Evolutionary conservation across 2,888 invertebrate genomes (phyloP).

Genomic region (Leptopilina myrica): DNA sequence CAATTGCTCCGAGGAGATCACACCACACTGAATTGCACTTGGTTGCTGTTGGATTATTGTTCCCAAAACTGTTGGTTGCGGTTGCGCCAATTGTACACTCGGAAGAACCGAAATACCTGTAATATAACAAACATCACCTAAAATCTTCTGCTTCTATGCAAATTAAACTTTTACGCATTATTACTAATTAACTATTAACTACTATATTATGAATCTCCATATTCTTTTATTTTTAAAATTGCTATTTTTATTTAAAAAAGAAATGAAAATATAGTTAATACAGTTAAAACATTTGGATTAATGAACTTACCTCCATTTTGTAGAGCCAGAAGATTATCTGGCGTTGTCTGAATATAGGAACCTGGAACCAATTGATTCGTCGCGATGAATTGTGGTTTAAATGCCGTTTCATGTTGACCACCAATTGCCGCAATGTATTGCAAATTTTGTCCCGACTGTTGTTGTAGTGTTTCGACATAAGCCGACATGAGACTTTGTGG

Average conservation of each 20-base stretch:
- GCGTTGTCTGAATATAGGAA: slow-evolving; percentile 71
- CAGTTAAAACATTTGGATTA: no score
- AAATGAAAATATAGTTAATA: no score
- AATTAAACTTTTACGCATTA: no score
- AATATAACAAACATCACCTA: not conserved
- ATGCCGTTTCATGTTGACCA: slow-evolving; percentile 77
- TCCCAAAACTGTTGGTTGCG: slow-evolving; percentile 72
- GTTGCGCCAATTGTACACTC: slow-evolving; percentile 70
- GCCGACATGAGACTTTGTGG: slow-evolving; percentile 80
- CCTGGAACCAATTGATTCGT: slow-evolving; percentile 72
- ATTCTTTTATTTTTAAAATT: no score
- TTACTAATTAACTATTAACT: no score
- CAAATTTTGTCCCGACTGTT: slow-evolving; percentile 84
- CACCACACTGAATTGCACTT: slow-evolving; percentile 78
- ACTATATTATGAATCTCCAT: no score
- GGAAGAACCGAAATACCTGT: slow-evolving; percentile 70
- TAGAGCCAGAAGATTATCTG: slow-evolving; percentile 70
- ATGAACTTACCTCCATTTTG: slow-evolving; percentile 67
- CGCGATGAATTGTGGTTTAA: slow-evolving; percentile 72
- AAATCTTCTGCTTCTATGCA: no score
- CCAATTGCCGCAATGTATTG: slow-evolving; percentile 87
- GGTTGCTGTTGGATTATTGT: slow-evolving; percentile 78
- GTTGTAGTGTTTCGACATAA: slow-evolving; percentile 84
- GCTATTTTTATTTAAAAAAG: no score
- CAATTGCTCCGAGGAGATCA: slow-evolving; percentile 80